Evolutionary conservation across 2,888 invertebrate species (phyloP), one percentile per base, ranked within the genome.

Genomic region (Catocala sponsa): DNA sequence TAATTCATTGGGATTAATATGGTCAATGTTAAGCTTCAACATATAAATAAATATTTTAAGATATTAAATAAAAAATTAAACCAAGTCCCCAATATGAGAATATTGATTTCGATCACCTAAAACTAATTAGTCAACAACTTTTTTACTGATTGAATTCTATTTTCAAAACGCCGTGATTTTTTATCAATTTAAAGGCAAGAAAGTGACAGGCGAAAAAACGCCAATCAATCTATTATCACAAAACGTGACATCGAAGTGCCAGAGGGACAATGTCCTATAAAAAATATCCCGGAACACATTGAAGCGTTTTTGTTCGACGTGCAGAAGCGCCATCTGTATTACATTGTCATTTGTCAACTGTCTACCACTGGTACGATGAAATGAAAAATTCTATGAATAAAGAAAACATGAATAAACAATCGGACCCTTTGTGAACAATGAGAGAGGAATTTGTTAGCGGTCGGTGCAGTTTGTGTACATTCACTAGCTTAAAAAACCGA

Each of bases 331-430:
- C 75, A 76, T 79, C 67, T 74, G 74, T 70, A 65, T 55, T 75
- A 65, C 71, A 73, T 60, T 66, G 61, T 78, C 76, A 79, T 85
- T 83, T 83, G 72, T 86, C 78, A 83, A 71, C 69, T 75, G 76
- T 76, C 77, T 67, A 53, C 56, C 65, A 48, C 57, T 57, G 60
- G 71, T 64, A 71, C 58, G 43, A 59, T 67, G 59, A 66, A 69
- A 69, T 76, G 75, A 68, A 75, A n/a, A 71, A 78, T 71, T 68
- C 56, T 47, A 59, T 44, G 32, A 55, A 62, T 58, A 73, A 64
- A 60, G 49, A 69, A 72, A 2, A 76, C 44, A 50, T 43, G 58
- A 48, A 50, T 62, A 66, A 63, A 68, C 76, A 65, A 74, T 63
- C 68, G 72, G 15, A 38, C 51, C 15, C 33, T 50, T 49, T 50